Conservation (phyloP, 2,797 vertebrate species). For the Champsocephalus esox region DNA sequence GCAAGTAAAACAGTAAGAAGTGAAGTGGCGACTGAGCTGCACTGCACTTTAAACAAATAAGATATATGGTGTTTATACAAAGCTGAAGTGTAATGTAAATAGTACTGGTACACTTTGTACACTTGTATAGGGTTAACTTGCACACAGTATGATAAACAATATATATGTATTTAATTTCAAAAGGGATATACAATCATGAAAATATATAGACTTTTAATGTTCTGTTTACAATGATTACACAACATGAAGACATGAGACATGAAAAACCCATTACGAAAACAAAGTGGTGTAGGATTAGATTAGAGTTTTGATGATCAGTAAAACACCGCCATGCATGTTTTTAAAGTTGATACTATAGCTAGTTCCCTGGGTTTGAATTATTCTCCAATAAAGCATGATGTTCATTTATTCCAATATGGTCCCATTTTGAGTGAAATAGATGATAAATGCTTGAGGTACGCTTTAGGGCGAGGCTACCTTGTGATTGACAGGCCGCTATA, state of each 20-base stretch:
- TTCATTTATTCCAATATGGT: too few relatives aligned
- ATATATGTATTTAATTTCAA: not conserved
- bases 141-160: not conserved
- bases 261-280: not conserved
- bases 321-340: not conserved
- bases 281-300: not conserved
- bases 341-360: not conserved
- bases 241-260: not conserved
- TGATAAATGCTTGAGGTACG: too few relatives aligned
- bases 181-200: not conserved
- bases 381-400: too few relatives aligned
- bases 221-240: not conserved
- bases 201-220: not conserved
- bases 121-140: not conserved
- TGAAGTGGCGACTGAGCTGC: not conserved
- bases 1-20: not conserved
- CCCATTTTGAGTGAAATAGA: too few relatives aligned
- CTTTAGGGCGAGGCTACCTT: too few relatives aligned
- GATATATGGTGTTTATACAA: not conserved
- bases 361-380: too few relatives aligned
- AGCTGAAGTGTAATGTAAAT: not conserved
- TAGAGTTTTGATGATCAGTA: not conserved
- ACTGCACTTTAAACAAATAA: not conserved
- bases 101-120: not conserved
- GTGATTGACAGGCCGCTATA: too few relatives aligned